Evolutionary conservation across 2,113 vertebrate species (phyloP).

Genomic region (Cyprinodon tularosa): DNA sequence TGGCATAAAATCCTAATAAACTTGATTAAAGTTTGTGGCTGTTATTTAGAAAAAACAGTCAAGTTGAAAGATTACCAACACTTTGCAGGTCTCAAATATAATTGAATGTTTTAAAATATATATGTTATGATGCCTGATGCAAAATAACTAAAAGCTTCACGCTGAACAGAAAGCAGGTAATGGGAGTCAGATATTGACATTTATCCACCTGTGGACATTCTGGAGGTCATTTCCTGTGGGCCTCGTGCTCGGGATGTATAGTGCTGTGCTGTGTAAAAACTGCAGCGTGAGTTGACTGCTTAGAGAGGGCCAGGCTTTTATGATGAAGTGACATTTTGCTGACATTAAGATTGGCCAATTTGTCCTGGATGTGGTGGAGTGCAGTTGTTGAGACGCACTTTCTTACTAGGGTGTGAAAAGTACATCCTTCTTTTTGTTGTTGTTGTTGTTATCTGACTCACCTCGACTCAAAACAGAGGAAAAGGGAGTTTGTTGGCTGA

Average conservation of each 20-base stretch:
- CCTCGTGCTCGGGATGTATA: slow-evolving; percentile 77
- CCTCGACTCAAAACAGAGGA: slow-evolving; percentile 60
- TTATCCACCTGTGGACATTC: slow-evolving; percentile 69
- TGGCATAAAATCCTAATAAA: no score
- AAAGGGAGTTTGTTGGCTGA: slow-evolving; percentile 42
- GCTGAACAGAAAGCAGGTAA: slow-evolving; percentile 18
- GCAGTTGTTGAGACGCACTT: slow-evolving; percentile 71
- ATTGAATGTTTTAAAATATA: not conserved
- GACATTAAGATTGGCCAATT: slow-evolving; percentile 85
- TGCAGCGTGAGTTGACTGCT: slow-evolving; percentile 62
- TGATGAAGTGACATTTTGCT: slow-evolving; percentile 85
- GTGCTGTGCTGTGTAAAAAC: slow-evolving; percentile 78
- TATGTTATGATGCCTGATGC: slow-evolving; percentile 9
- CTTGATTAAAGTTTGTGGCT: no score
- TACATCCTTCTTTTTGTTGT: slow-evolving; percentile 42
- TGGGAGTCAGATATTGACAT: slow-evolving; percentile 44
- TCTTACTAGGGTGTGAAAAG: slow-evolving; percentile 68
- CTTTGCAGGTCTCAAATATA: not conserved
- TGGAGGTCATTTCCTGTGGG: slow-evolving; percentile 73
- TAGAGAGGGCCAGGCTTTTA: slow-evolving; percentile 78
- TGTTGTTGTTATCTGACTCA: slow-evolving; percentile 37
- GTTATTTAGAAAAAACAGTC: no score
- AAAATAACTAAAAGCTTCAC: slow-evolving; percentile 12
- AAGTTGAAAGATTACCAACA: no score
- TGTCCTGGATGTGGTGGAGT: slow-evolving; percentile 76